Percentiles rank a stretch among this genome's conserved stretches.
Evolutionary conservation across 1,140 invertebrate species (phyloP).

Genomic region (Nomia melanderi): DNA sequence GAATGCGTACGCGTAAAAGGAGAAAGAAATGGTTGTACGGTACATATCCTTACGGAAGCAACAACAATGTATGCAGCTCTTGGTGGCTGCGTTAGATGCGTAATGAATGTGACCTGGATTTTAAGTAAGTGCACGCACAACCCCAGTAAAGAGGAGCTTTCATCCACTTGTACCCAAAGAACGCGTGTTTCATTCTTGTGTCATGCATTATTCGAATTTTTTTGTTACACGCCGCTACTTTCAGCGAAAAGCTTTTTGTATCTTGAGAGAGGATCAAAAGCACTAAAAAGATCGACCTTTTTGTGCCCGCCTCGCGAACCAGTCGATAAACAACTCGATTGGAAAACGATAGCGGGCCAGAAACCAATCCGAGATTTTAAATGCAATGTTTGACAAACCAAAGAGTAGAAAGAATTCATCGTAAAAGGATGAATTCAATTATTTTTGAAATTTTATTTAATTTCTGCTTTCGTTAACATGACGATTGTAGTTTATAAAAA

Average conservation of each 20-base stretch:
- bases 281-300: slow-evolving; percentile 58
- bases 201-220: slow-evolving; percentile 46
- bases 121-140: slow-evolving; percentile 57
- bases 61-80: background rate
- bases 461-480: no score
- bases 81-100: slow-evolving; percentile 1
- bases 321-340: slow-evolving; percentile 48
- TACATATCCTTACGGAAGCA: background rate
- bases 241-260: slow-evolving; percentile 60
- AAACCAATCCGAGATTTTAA: background rate
- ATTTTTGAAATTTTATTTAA: no score
- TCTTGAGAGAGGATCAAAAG: slow-evolving; percentile 50
- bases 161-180: slow-evolving; percentile 66
- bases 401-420: background rate
- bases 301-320: slow-evolving; percentile 25
- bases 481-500: no score
- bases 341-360: slow-evolving; percentile 45
- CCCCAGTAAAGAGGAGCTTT: slow-evolving; percentile 66
- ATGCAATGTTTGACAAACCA: background rate
- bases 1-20: background rate
- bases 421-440: no score
- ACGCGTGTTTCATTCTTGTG: slow-evolving; percentile 58
- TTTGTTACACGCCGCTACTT: slow-evolving; percentile 38
- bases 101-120: slow-evolving; percentile 78
- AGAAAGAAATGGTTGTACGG: slow-evolving; percentile 3